Percentiles rank a stretch among this genome's conserved stretches.
These are phyloP conservation scores for Anas capensis DNA, from an alignment of 2,797 vertebrate species.

Conservation along the genomic window DNA sequence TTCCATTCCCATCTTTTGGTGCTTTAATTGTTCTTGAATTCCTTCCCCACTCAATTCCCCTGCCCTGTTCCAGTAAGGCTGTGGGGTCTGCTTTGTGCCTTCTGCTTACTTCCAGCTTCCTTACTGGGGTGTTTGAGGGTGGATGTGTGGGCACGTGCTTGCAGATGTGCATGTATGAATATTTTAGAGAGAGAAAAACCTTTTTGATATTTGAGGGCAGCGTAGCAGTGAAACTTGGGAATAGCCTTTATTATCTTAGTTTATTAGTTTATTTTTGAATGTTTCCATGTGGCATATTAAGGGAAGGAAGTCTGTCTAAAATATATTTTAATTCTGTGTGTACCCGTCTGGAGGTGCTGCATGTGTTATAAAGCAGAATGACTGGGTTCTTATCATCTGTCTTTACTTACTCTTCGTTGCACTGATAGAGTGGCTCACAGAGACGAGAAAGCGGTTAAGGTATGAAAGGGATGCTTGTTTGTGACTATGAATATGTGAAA, in stretches of 20 bases:
- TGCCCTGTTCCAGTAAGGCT: not conserved
- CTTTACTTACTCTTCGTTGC: not conserved
- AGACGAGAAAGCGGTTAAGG: not conserved
- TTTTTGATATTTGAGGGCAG: not conserved
- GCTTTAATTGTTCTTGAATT: not conserved
- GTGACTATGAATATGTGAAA: not conserved
- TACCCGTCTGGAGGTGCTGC: not conserved
- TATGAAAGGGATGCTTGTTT: constrained; percentile 4
- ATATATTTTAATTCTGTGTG: accelerated
- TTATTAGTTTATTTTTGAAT: not conserved
- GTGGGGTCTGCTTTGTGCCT: no score
- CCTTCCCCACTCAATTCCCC: not conserved
- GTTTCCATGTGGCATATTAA: not conserved
- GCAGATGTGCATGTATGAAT: accelerated
- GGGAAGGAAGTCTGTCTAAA: not conserved
- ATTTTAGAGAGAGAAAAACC: accelerated
- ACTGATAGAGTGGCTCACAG: not conserved
- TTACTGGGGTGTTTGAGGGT: accelerated
- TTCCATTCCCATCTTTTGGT: not conserved
- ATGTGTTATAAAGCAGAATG: not conserved
- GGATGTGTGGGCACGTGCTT: not conserved
- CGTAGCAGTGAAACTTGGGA: not conserved
- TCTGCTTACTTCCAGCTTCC: not conserved
- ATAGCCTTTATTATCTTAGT: not conserved
- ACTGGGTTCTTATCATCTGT: not conserved